Evolutionary conservation across 2,113 vertebrate species (phyloP).

Genomic region (Cyanoliseus patagonus): DNA sequence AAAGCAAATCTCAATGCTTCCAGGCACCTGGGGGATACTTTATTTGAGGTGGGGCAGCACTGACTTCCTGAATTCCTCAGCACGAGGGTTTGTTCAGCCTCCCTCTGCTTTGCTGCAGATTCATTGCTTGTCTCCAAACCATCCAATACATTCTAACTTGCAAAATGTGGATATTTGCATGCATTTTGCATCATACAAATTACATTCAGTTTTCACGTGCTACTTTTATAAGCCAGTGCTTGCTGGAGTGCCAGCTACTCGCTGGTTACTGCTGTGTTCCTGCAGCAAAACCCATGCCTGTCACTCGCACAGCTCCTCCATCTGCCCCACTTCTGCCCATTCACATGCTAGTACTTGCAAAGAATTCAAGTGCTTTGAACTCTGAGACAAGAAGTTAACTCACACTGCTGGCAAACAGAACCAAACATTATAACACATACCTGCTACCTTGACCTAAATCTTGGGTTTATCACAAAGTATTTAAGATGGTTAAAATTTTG

Average conservation of each 20-base stretch:
- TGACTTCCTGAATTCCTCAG: not conserved
- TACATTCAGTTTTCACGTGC: accelerated
- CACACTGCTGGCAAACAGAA: not conserved
- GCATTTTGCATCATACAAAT: not conserved
- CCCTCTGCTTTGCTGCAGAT: not conserved
- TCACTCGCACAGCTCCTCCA: not conserved
- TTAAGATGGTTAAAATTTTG: not conserved
- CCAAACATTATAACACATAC: not conserved
- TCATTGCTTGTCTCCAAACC: not conserved
- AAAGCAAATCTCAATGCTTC: not conserved
- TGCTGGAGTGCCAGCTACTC: not conserved
- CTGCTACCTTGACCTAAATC: not conserved
- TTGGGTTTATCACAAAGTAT: not conserved
- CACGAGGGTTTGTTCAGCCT: not conserved
- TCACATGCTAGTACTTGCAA: not conserved
- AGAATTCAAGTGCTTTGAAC: not conserved
- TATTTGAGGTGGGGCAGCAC: not conserved
- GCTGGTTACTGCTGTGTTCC: not conserved
- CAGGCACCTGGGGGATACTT: not conserved
- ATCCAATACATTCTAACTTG: not conserved
- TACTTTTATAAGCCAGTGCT: accelerated
- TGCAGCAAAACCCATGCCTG: not conserved
- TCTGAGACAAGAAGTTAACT: not conserved
- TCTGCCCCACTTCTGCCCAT: not conserved
- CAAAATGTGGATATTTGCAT: accelerated